Conservation (phyloP, 1,140 invertebrate species). For the Parapsyche elsis region DNA sequence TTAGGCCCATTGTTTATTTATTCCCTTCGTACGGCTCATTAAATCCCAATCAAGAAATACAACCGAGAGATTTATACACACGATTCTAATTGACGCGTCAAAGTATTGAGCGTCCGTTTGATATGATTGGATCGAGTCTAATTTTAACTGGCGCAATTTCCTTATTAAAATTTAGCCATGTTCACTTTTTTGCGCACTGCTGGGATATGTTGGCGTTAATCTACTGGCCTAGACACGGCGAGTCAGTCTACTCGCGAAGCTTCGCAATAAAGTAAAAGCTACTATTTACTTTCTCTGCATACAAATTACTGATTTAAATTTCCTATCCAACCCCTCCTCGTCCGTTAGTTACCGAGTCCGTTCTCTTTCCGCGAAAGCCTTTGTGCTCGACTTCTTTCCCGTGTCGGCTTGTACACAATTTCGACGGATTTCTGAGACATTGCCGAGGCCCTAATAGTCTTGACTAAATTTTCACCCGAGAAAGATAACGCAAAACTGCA, state of each 20-base stretch:
- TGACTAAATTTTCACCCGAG: neutral
- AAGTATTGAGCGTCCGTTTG: too few species aligned
- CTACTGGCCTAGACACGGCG: neutral
- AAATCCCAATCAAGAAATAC: neutral
- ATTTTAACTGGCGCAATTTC: too few species aligned
- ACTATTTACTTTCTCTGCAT: conserved; percentile 53
- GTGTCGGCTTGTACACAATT: neutral
- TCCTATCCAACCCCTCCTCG: neutral
- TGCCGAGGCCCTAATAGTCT: neutral
- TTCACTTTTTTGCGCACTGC: neutral
- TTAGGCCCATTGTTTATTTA: conserved; percentile 4
- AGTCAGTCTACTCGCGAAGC: neutral
- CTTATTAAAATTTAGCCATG: conserved; percentile 11
- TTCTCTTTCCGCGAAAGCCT: neutral
- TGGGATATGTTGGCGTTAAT: conserved; percentile 30
- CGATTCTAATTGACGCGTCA: neutral
- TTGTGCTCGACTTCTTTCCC: neutral
- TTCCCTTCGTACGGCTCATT: neutral
- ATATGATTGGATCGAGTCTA: too few species aligned
- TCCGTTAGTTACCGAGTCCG: conserved; percentile 27
- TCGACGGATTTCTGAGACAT: neutral
- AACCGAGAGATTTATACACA: neutral
- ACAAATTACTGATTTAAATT: conserved; percentile 54
- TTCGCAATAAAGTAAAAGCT: conserved; percentile 50
- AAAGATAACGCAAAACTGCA: conserved; percentile 9